These are phyloP conservation scores for Promerops cafer DNA, from an alignment of 2,113 vertebrate species.

Conservation along the genomic window DNA sequence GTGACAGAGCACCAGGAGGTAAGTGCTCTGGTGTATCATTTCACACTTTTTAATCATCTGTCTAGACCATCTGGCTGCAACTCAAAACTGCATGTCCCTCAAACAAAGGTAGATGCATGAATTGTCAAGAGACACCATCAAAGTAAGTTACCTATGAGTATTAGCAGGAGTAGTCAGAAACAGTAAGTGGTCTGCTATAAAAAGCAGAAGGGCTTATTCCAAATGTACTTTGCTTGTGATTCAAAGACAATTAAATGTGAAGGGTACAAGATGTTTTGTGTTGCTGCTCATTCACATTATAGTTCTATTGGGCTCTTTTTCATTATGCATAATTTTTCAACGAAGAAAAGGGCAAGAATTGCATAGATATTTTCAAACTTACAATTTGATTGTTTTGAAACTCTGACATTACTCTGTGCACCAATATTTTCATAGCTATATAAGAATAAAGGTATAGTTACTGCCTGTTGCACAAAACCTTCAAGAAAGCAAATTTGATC, in stretches of 20 bases:
- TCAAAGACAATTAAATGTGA: background rate
- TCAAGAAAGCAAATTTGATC: background rate
- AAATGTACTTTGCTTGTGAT: background rate
- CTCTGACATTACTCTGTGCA: background rate
- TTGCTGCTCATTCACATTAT: background rate
- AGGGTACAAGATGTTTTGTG: background rate
- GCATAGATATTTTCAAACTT: background rate
- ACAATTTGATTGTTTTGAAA: background rate
- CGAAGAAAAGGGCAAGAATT: background rate
- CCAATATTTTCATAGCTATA: background rate
- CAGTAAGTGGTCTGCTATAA: background rate
- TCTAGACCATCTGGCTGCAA: conserved; percentile 38
- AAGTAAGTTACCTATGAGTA: background rate
- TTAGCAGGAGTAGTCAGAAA: background rate
- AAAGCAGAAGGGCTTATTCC: background rate
- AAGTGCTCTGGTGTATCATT: background rate
- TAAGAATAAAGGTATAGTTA: background rate
- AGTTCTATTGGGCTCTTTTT: background rate
- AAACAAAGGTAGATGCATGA: background rate
- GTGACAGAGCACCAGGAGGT: conserved; percentile 5
- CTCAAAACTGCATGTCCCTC: background rate
- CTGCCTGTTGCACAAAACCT: background rate
- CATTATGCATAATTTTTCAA: background rate
- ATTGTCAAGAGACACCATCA: background rate
- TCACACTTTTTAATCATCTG: conserved; percentile 16